Evolutionary conservation across 1,140 invertebrate genomes (phyloP), one percentile per base, ranked within the genome.

Genomic region (Drosophila insularis): DNA sequence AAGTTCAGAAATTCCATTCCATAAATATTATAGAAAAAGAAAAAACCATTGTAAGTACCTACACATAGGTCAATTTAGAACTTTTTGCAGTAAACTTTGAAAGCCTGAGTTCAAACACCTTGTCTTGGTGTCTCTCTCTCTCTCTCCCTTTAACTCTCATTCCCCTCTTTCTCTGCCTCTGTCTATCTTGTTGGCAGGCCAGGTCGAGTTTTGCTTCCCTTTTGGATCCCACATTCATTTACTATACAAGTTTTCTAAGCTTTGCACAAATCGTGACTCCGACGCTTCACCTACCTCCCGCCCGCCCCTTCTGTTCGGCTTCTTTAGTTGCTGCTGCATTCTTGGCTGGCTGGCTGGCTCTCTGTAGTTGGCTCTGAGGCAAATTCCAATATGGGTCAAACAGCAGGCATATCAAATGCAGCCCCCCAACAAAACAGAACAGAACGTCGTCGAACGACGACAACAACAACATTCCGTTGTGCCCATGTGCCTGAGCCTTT

Each of bases 301-400:
- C 14, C 37, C 4, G n/a, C 37, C 32, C 55, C 32, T 60, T 17
- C 40, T 35, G 27, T 27, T 5, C 27, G 43, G 58, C 55, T 35
- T 64, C 43, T 50, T 50, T 10, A 50, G 71, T 65, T 74, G 63
- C 66, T 64, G 60, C 54, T 61, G 63, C 67, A 60, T 63, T 43
- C 39, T 59, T 50, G 40, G 23, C 19, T 58, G 13, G n/a, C 19
- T 39, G 8, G 32, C 19, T 56, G 46, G 40, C 67, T 68, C 65
- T 58, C 23, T 27, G 11, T 39, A 37, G 35, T 39, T 56, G 46
- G 43, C 67, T 69, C 65, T 70, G 62, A 80, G 73, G 81, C 79
- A 78, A 90, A 90, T 90, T 90, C 81, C 81, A 90, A 87, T 86
- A 90, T 90, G 87, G 87, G 87, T 90, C 87, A 90, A 87, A 90